Conservation (phyloP, 2,113 vertebrate genomes). For the Coptodon bakossiorum region DNA sequence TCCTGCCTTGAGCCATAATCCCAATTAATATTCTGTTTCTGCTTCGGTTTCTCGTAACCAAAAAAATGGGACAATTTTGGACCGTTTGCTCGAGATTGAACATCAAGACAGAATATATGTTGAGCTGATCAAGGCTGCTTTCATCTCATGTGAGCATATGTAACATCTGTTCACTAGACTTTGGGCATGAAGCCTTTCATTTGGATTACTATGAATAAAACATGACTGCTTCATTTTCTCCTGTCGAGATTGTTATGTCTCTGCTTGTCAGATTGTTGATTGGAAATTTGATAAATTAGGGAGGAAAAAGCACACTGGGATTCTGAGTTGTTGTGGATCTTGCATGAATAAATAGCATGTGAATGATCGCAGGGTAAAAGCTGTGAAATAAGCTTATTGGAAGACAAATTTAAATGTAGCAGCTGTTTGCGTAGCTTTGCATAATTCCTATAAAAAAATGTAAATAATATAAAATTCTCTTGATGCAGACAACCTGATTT, state of each 20-base stretch:
- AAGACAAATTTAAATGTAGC: neutral
- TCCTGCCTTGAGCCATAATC: neutral
- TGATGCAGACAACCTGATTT: neutral
- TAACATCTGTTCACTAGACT: conserved; percentile 4
- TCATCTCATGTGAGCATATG: neutral
- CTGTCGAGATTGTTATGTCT: neutral
- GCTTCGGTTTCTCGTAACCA: neutral
- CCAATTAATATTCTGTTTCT: neutral
- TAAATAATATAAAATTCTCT: neutral
- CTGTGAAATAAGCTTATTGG: neutral
- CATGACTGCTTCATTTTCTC: neutral
- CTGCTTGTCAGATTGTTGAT: neutral
- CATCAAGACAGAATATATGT: neutral
- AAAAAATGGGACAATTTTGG: neutral
- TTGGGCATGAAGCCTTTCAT: neutral
- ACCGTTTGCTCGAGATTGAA: neutral
- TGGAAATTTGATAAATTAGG: neutral
- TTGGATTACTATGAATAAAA: conserved; percentile 8
- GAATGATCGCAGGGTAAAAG: neutral
- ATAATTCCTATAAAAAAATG: neutral
- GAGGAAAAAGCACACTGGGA: neutral
- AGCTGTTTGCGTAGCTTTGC: neutral
- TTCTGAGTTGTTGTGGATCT: neutral
- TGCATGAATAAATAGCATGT: neutral
- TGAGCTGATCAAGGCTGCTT: neutral